Evolutionary conservation across 2,113 vertebrate species (phyloP).

Genomic region (Girardinichthys multiradiatus): DNA sequence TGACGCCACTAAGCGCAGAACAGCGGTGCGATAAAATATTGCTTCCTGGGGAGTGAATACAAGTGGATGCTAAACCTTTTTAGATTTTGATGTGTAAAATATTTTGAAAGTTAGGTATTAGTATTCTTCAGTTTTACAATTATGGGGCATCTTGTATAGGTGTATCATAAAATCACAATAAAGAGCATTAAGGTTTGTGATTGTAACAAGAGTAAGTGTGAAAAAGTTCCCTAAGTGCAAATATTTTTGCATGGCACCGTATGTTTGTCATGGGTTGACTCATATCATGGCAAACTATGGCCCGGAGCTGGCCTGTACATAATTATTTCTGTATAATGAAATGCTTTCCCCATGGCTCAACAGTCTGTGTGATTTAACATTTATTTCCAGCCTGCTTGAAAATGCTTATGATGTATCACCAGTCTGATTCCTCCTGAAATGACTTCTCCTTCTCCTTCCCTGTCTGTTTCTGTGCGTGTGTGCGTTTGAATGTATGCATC

Average conservation of each 20-base stretch:
- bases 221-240: neutral
- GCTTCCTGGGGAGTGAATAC: neutral
- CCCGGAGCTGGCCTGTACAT: slow-evolving; percentile 37
- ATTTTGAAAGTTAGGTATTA: neutral
- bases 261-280: slow-evolving; percentile 34
- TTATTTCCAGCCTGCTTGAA: slow-evolving; percentile 58
- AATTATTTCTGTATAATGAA: slow-evolving; percentile 59
- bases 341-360: slow-evolving; percentile 37
- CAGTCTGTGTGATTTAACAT: slow-evolving; percentile 59
- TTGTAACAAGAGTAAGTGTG: neutral
- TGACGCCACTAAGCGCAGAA: neutral
- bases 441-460: slow-evolving; percentile 44
- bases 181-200: neutral
- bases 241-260: neutral
- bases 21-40: neutral
- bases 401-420: slow-evolving; percentile 66
- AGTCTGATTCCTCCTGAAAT: slow-evolving; percentile 68
- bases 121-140: neutral
- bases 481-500: slow-evolving; percentile 18
- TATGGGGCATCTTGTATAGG: neutral
- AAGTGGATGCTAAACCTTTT: neutral
- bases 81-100: neutral
- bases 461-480: slow-evolving; percentile 51
- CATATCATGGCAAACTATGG: slow-evolving; percentile 15
- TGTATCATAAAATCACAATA: neutral